These are phyloP conservation scores for Orthonyx spaldingii DNA, from an alignment of 2,113 vertebrate genomes.

Conservation along the genomic window DNA sequence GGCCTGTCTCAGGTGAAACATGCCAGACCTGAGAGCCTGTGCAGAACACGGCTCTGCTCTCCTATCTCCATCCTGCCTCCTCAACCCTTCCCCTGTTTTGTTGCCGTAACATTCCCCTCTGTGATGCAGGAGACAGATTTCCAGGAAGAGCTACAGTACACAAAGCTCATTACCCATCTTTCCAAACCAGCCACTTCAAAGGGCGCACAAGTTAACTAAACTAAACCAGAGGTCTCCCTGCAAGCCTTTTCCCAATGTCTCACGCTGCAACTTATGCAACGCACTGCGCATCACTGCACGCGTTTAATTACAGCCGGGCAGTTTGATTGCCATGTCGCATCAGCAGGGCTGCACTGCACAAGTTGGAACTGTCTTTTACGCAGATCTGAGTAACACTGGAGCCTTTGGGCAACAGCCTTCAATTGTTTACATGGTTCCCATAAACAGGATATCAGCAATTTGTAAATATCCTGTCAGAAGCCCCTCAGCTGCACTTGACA, in stretches of 20 bases:
- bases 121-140: not conserved
- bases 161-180: not conserved
- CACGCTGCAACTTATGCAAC: not conserved
- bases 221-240: not conserved
- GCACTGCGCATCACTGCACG: rapidly evolving
- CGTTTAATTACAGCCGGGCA: not conserved
- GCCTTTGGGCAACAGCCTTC: not conserved
- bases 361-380: not conserved
- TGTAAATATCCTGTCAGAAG: constrained; percentile 23
- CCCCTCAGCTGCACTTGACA: not conserved
- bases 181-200: not conserved
- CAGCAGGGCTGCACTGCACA: not conserved
- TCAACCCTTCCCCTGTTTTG: not conserved
- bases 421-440: not conserved
- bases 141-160: not conserved
- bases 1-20: not conserved
- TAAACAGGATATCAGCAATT: constrained; percentile 48
- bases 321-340: not conserved
- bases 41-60: not conserved
- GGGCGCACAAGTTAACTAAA: not conserved
- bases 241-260: not conserved
- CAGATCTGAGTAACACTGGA: not conserved
- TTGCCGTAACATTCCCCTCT: not conserved
- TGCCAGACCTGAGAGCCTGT: rapidly evolving
- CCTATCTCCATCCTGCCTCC: not conserved